phyloP scores from a whole-genome alignment of 92 coral and sea anemone species.

The Siderastrea siderea region DNA sequence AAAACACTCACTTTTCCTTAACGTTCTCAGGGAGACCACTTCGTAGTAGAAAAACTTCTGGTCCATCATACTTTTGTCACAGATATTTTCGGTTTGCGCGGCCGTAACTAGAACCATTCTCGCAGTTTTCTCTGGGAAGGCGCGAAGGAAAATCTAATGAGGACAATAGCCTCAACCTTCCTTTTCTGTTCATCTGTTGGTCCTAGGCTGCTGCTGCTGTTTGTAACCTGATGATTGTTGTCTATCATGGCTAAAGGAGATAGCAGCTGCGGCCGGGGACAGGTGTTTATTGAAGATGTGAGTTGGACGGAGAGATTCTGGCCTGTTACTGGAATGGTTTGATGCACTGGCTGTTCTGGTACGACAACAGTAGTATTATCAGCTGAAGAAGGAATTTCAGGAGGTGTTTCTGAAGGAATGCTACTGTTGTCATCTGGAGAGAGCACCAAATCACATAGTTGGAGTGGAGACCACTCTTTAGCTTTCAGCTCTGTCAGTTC shows the following conservation, averaged over 20 bases:
- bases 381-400: neutral
- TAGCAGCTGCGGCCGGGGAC: neutral
- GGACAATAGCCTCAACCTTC: neutral
- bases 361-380: neutral
- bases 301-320: no score
- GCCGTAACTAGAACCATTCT: no score
- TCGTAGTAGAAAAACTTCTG: no score
- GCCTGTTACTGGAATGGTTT: neutral
- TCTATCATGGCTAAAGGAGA: conserved; percentile 1
- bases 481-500: conserved; percentile 4
- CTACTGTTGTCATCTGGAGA: neutral
- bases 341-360: conserved; percentile 2
- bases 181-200: neutral
- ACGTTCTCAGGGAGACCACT: no score
- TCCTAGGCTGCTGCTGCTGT: neutral
- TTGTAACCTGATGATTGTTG: neutral
- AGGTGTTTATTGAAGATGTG: neutral
- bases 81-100: no score
- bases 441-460: neutral
- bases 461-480: neutral
- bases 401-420: neutral
- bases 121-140: no score
- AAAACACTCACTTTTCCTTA: no score
- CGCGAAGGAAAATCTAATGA: neutral
- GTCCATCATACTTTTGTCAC: no score